Base-by-base conservation (phyloP, 2,113 vertebrate genomes). In the Lophura nycthemera region DNA sequence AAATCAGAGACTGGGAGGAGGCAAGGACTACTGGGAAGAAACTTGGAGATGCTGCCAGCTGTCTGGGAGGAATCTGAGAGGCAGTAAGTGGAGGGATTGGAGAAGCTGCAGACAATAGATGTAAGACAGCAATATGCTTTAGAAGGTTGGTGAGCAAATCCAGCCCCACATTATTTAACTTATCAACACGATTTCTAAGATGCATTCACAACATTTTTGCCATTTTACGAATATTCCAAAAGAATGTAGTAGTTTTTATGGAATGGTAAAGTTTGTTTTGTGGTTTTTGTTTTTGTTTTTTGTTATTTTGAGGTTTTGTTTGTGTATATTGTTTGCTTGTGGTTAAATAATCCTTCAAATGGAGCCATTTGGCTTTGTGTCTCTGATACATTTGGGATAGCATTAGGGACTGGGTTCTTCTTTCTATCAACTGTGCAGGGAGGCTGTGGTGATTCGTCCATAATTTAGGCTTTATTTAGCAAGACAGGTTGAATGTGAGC, bases 391-490 rank as follows among this genome's bases (percentile, higher is more conserved):
- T 57, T 30, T 7, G 61, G 74, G 36, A 3, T 60, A 82, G n/a
- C 48, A 27, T 20, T 14, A 32, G 8, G 8, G 1, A 0, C 30
- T 89, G 54, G 69, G 72, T 50, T 64, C 2, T 27, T 69, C 63
- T 71, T 52, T 78, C 66, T 52, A 8, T 84, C 48, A 82, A 6
- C 54, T 69, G 16, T 69, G 32, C 64, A 0, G 1, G 47, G 32
- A 87, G 54, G n/a, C 74, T 76, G 63, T 73, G 18, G 24, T 70
- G 60, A 45, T 83, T 79, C 52, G 48, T 32, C 11, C 13, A 1
- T 61, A 79, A 65, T 69, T 91, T 43, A 69, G 76, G 17, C 27
- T 85, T 89, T 82, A 54, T 93, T 87, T 91, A 92, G 59, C 48
- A 76, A 79, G 70, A 48, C 43, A 47, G 29, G 11, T 64, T 90